phyloP scores from a whole-genome alignment of 2,888 invertebrate species.

The Cosmia pyralina region DNA sequence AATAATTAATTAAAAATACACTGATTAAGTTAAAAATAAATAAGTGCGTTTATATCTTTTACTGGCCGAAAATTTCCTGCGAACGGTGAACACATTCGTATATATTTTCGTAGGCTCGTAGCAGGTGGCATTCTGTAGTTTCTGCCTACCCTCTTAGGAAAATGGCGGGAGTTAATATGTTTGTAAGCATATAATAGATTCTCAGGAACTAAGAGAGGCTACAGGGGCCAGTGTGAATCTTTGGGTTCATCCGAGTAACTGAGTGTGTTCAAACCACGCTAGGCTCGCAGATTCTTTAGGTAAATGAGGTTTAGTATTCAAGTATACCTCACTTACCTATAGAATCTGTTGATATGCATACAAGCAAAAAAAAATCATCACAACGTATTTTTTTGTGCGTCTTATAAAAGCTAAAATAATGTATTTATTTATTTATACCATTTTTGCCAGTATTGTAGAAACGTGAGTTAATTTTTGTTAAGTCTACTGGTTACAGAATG shows the following conservation, averaged over 20 bases:
- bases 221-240: too few species aligned
- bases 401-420: background rate
- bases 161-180: too few species aligned
- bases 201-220: too few species aligned
- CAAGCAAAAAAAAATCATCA: background rate
- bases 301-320: background rate
- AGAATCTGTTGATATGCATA: too few species aligned
- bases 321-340: too few species aligned
- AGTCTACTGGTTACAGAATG: background rate
- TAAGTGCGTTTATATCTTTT: conserved; percentile 13
- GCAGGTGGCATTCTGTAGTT: background rate
- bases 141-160: background rate
- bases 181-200: too few species aligned
- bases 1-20: too few species aligned
- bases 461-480: background rate
- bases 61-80: background rate
- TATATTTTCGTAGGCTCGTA: background rate
- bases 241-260: too few species aligned
- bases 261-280: too few species aligned
- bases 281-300: too few species aligned
- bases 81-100: background rate
- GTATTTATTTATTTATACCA: background rate
- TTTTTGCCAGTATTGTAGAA: background rate
- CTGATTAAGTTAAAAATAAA: background rate
- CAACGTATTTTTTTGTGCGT: background rate